Evolutionary conservation across 1,140 invertebrate species (phyloP), one percentile per base, ranked within the genome.

Genomic region (Ectropis grisescens): DNA sequence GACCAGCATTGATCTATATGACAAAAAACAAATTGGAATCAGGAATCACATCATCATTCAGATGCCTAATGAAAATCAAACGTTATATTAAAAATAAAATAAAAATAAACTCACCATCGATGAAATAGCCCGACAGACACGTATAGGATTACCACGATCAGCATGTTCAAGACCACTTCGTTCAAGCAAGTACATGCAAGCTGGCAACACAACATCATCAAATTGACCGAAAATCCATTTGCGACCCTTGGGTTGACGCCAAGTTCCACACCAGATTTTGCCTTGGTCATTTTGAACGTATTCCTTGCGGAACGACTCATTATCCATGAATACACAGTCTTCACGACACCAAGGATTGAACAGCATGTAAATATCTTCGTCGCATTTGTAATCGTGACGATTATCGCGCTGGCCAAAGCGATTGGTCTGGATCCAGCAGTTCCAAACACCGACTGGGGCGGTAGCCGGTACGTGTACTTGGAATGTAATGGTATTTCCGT

Each of bases 271-370:
- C 88, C 90, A 93, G 32, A 93, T 87, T 60, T 91, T 89, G n/a
- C 91, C 91, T 33, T 82, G 85, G 39, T 93, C 91, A 49, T 91
- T 91, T 13, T 90, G 59, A 2, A 93, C 84, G 61, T 91, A 93
- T 66, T 93, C 91, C 23, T 89, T 79, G 14, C 86, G 68, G 16
- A 85, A 83, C 2, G 83, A 75, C 26, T 86, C 85, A 39, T 89
- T 85, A 19, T 86, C 83, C 85, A 93, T 85, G 68, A 87, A 91
- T 7, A 91, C 90, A 2, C 76, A 44, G 59, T 91, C 89, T 33
- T 87, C 88, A 59, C 76, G 69, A 68, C 87, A 89, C 92, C 92
- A 95, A 1, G 92, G 91, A 79, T 96, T 96, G 69, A 94, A 93
- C 2, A 93, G 57, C 13, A 93, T 84, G 60, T 89, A 92, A 37